Evolutionary conservation across 1,140 invertebrate species (phyloP), one percentile per base, ranked within the genome.

Genomic region (Leptinotarsa defecta): DNA sequence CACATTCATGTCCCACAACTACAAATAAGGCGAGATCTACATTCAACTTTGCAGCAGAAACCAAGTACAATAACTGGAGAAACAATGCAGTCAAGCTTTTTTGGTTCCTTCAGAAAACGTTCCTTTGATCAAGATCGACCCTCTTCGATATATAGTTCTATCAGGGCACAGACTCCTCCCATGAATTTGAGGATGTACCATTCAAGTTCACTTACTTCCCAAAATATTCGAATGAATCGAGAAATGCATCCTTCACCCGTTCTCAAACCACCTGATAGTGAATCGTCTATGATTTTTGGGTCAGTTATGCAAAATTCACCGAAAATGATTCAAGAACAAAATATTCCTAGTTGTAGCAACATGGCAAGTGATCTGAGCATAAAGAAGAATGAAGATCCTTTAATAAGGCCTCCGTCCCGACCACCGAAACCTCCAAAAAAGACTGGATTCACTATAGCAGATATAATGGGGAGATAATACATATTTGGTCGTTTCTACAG

Each of bases 391-490:
- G 82, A 81, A n/a, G 71, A 74, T 15, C 89, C 84, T 81, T 88
- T 84, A 85, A 87, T 82, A 80, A 86, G 82, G 43, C 86, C 77
- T 48, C 86, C 81, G 76, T 88, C 83, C 76, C 81, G 80, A 75
- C 87, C 87, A 69, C 52, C 52, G 17, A 57, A 57, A 57, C 89
- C 77, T 81, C 89, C 77, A 78, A 89, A 83, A 86, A 90, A 87
- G 87, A 91, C 87, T 83, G 91, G 91, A 43, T 92, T 92, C 83
- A 92, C 91, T 83, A 92, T 92, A 86, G 91, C 91, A 83, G 91
- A 92, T 78, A 92, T 92, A 71, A 92, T 92, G 91, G 87, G 91
- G 81, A 90, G 91, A 83, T 92, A 86, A 77, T 81, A n/a, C 3
- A 34, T 34, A 43, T 43, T 43, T 43, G 8, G 8, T 43, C 34